Conservation (phyloP, 1,140 invertebrate genomes). For the Apis dorsata region DNA sequence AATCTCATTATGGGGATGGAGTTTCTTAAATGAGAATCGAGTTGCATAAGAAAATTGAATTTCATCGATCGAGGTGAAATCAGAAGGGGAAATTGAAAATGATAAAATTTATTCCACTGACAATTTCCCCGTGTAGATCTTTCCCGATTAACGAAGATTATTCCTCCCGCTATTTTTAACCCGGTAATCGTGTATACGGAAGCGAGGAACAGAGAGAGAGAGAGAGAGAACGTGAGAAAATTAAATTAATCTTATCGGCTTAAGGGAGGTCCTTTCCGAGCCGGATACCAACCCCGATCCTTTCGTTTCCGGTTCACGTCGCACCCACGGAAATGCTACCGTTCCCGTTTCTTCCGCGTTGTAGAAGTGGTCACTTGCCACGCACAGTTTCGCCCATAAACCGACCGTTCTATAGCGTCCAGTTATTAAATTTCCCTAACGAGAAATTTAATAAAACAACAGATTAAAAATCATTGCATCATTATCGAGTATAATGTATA, state of each 20-base stretch:
- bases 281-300: constrained; percentile 34
- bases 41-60: not conserved
- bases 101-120: not conserved
- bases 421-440: too few species aligned
- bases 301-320: constrained; percentile 53
- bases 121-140: not conserved
- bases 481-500: too few species aligned
- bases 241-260: constrained; percentile 71
- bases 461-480: too few species aligned
- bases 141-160: not conserved
- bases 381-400: not conserved
- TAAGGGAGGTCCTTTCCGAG: constrained; percentile 47
- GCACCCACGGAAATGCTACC: constrained; percentile 38
- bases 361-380: not conserved
- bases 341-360: constrained; percentile 21
- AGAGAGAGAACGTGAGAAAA: constrained; percentile 26
- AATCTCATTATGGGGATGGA: not conserved
- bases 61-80: not conserved
- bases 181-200: constrained; percentile 38
- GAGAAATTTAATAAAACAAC: too few species aligned
- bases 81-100: not conserved
- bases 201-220: constrained; percentile 19
- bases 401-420: too few species aligned
- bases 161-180: not conserved
- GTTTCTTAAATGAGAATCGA: not conserved